phyloP scores from a whole-genome alignment of 2,888 invertebrate species.

The Lordiphosa fenestrarum region DNA sequence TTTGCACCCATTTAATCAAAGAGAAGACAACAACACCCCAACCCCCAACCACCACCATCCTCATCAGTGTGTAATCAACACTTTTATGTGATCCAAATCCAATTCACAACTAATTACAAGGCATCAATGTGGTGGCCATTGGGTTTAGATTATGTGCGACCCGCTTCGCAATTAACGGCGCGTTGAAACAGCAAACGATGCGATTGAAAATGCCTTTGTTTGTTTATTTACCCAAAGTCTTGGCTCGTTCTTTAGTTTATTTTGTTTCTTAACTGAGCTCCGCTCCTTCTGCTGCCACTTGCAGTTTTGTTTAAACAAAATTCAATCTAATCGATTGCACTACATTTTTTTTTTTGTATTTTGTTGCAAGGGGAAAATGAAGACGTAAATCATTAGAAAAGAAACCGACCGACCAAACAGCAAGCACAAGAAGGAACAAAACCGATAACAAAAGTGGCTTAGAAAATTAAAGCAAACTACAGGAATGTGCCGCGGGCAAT shows the following conservation, averaged over 20 bases:
- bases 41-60: constrained; percentile 13
- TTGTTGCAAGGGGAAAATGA: constrained; percentile 36
- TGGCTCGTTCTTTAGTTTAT: background rate
- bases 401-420: constrained; percentile 11
- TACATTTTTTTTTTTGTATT: constrained; percentile 11
- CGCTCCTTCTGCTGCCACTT: constrained; percentile 10
- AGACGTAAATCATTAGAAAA: constrained; percentile 51
- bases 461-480: constrained; percentile 42
- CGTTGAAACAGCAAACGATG: constrained; percentile 52
- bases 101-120: constrained; percentile 69
- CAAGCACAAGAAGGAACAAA: constrained; percentile 19
- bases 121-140: constrained; percentile 40
- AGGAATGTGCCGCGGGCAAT: constrained; percentile 32
- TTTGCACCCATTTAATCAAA: constrained; percentile 37
- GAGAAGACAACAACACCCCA: background rate
- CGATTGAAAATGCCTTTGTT: constrained; percentile 45
- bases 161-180: constrained; percentile 51
- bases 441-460: constrained; percentile 38
- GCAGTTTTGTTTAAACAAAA: constrained; percentile 35
- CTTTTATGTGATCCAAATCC: constrained; percentile 69
- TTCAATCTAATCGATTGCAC: constrained; percentile 49
- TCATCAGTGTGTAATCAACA: constrained; percentile 59
- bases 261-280: constrained; percentile 16
- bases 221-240: constrained; percentile 17
- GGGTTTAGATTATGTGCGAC: constrained; percentile 22